Evolutionary conservation across 2,797 vertebrate species (phyloP), one percentile per base, ranked within the genome.

Genomic region (Melanotaenia pygmaea): DNA sequence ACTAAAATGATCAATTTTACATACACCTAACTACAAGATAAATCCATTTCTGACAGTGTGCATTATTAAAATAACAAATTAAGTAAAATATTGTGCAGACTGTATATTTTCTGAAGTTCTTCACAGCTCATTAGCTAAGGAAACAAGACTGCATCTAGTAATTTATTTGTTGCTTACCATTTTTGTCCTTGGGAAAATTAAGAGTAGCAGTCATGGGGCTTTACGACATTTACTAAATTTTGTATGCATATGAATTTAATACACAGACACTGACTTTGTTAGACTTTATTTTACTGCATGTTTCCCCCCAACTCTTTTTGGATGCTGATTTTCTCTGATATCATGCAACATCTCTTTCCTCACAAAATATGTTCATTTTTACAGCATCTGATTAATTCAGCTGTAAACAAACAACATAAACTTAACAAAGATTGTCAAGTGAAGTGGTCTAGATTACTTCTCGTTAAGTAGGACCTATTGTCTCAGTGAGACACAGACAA

Each of bases 401-500:
- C 5, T 14, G 8, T 28, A 32, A 38, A n/a, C 37, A 20, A 45
- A 9, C 35, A 43, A 9, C 14, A 14, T 4, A 14, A 43, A 43
- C 40, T 43, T 43, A 43, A 13, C 14, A 43, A 43, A 43, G 3
- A 43, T 14, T 43, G 40, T 1, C 40, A 43, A 43, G 14, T 18
- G 16, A 5, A 43, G 4, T 43, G 16, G 40, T 43, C 14, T 13
- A 43, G 40, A 43, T 43, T 50, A 50, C 11, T 50, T 22, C 7
- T 51, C 47, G 4, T 22, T 22, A 51, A 22, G 45, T n/a, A 13
- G 20, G 7, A 22, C 8, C 1, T 50, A n/a, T 60, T 59, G 64
- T 80, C 77, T 69, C 54, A 54, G 80, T 70, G 72, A 85, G 82
- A 72, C 67, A 51, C 45, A 62, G 82, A 72, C 80, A 63, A 53